A percentile compares a stretch with the other conserved stretches of the same genome.
These are phyloP conservation scores for Anomalospiza imberbis DNA, from an alignment of 2,797 vertebrate genomes.

Conservation along the genomic window DNA sequence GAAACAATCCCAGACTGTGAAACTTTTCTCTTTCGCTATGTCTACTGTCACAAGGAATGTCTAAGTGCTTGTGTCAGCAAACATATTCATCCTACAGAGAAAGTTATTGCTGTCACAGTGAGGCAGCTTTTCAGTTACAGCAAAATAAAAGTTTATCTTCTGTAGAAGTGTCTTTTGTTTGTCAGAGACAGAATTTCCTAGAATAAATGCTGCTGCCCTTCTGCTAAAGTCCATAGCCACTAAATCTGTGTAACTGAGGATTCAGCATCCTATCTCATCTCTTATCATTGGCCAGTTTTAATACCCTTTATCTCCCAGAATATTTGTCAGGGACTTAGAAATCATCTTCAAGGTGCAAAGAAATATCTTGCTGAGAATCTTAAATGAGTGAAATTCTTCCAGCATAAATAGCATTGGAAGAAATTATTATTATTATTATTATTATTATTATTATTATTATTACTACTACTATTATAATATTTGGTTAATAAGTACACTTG, in stretches of 20 bases:
- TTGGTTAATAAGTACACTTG: background rate
- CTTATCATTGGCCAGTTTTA: conserved; percentile 10
- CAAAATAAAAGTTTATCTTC: conserved; percentile 41
- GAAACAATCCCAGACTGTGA: background rate
- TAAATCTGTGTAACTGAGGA: conserved; percentile 56
- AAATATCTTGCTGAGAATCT: background rate
- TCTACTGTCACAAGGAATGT: background rate
- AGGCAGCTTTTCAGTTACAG: background rate
- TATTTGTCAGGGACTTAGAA: conserved; percentile 43
- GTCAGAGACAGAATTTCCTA: conserved; percentile 2
- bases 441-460: background rate
- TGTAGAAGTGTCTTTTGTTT: conserved; percentile 19
- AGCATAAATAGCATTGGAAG: background rate
- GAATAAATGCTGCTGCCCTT: conserved; percentile 49
- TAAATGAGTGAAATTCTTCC: background rate
- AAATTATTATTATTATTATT: background rate
- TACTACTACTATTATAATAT: background rate
- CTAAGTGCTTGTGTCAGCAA: background rate
- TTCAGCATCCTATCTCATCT: background rate
- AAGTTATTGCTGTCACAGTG: background rate
- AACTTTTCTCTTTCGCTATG: background rate
- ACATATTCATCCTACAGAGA: background rate
- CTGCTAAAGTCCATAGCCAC: conserved; percentile 32
- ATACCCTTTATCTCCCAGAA: conserved; percentile 17
- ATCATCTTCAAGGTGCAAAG: background rate